Conservation (phyloP, 2,797 vertebrate species). For the Alca torda region DNA sequence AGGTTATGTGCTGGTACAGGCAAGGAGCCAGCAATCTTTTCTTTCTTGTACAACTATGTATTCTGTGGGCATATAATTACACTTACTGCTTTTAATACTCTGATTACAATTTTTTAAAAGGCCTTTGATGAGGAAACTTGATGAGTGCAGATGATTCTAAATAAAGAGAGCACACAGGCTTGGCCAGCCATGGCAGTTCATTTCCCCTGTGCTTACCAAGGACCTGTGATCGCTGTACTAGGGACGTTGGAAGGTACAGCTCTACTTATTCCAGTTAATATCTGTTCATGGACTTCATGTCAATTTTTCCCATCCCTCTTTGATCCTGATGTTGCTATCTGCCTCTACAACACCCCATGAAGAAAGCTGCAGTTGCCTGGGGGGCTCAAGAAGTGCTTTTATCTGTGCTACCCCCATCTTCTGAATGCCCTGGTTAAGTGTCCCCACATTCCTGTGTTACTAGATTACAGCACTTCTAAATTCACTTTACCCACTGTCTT, state of each 20-base stretch:
- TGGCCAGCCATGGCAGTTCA: neutral
- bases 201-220: neutral
- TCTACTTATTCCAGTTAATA: neutral
- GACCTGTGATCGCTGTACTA: neutral
- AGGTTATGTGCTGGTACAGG: neutral
- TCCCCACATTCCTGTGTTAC: neutral
- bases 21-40: neutral
- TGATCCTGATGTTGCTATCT: neutral
- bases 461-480: neutral
- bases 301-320: neutral
- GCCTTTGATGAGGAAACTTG: neutral
- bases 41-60: neutral
- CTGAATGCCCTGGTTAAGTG: neutral
- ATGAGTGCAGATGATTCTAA: neutral
- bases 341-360: neutral
- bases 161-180: neutral
- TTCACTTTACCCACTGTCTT: neutral
- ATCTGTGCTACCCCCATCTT: neutral
- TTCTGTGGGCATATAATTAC: neutral
- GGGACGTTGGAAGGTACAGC: neutral
- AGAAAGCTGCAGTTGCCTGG: neutral
- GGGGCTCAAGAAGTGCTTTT: neutral
- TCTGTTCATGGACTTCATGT: neutral
- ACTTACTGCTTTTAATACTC: neutral
- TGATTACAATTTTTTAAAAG: neutral